Percentiles rank a stretch among this genome's conserved stretches.
phyloP scores from a whole-genome alignment of 2,113 vertebrate genomes.

The Asarcornis scutulata region DNA sequence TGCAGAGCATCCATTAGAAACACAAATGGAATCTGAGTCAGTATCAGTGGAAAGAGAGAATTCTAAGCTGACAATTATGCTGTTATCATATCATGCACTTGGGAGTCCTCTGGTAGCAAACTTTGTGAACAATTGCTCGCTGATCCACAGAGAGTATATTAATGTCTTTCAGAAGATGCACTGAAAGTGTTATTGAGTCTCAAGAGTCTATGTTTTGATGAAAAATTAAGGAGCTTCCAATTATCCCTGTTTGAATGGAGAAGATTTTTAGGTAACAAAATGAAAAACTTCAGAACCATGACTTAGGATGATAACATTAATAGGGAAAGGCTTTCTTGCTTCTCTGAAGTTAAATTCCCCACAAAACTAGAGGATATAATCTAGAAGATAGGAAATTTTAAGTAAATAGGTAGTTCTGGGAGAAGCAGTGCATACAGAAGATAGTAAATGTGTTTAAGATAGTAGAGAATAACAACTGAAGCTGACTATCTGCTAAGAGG shows the following conservation, averaged over 20 bases:
- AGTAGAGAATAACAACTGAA: not conserved
- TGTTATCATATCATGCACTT: not conserved
- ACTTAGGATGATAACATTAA: not conserved
- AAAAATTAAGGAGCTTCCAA: slow-evolving; percentile 14
- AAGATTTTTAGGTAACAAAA: not conserved
- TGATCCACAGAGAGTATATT: slow-evolving; percentile 5
- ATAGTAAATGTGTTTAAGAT: not conserved
- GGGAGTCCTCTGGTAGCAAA: slow-evolving; percentile 12
- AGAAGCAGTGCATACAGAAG: not conserved
- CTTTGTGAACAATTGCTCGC: not conserved
- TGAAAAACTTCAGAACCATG: not conserved
- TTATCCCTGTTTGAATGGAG: not conserved
- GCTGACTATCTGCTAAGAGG: not conserved
- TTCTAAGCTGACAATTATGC: not conserved
- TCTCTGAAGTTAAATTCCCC: not conserved
- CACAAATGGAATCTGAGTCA: not conserved
- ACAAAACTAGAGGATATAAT: not conserved
- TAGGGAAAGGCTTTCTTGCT: not conserved
- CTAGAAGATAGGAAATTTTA: not conserved
- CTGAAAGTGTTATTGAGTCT: not conserved
- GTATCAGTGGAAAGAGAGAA: not conserved
- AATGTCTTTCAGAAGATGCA: not conserved
- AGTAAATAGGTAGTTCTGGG: not conserved
- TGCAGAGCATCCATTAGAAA: slow-evolving; percentile 15
- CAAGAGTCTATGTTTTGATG: not conserved